phyloP scores from a whole-genome alignment of 2,113 vertebrate genomes.

The Merops nubicus region DNA sequence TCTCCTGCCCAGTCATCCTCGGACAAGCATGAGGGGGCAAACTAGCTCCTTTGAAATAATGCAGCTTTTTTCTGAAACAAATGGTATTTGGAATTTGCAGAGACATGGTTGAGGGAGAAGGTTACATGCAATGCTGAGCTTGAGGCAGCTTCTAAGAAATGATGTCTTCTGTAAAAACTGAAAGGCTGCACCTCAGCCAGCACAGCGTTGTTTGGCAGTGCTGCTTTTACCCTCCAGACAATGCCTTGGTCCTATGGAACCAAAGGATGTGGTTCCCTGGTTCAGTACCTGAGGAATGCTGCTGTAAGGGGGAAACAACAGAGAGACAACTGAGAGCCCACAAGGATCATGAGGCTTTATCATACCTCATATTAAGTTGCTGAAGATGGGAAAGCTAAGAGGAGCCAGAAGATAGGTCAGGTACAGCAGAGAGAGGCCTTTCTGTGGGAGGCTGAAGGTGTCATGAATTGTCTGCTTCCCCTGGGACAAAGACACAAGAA shows the following conservation, averaged over 20 bases:
- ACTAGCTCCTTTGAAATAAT: background rate
- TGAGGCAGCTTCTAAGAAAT: background rate
- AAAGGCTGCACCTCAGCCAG: background rate
- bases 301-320: background rate
- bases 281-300: background rate
- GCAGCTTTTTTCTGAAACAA: background rate
- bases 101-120: background rate
- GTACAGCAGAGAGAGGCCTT: background rate
- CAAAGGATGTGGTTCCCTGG: background rate
- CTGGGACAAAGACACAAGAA: background rate
- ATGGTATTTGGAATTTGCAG: background rate
- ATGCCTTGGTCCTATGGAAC: background rate
- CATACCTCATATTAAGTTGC: background rate
- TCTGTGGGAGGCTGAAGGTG: background rate
- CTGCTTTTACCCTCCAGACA: background rate
- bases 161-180: background rate
- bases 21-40: background rate
- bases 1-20: background rate
- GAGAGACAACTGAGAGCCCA: background rate
- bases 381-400: background rate
- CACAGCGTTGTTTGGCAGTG: accelerated
- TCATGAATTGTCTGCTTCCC: background rate
- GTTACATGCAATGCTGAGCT: background rate
- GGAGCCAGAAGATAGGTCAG: background rate
- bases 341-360: background rate